Evolutionary conservation across 2,113 vertebrate species (phyloP).

Genomic region (Strix aluco): DNA sequence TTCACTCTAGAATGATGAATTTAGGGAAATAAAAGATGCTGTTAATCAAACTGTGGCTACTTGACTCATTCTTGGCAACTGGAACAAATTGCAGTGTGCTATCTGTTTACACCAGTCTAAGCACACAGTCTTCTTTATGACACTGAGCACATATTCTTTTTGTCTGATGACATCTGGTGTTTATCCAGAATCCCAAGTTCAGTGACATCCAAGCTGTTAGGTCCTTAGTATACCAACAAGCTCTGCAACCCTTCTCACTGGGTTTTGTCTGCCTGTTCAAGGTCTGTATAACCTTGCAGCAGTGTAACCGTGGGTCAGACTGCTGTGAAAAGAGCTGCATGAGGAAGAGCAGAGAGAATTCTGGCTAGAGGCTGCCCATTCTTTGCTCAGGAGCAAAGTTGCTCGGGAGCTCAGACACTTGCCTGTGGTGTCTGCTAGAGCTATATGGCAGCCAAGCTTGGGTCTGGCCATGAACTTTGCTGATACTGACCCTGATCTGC

Average conservation of each 20-base stretch:
- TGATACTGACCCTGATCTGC: neutral
- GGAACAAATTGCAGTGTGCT: neutral
- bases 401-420: neutral
- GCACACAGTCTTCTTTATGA: neutral
- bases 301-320: neutral
- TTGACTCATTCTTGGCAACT: neutral
- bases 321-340: neutral
- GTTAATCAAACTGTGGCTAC: neutral
- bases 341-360: neutral
- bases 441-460: neutral
- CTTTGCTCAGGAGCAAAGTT: neutral
- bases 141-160: neutral
- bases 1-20: neutral
- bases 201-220: neutral
- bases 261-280: neutral
- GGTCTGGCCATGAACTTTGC: neutral
- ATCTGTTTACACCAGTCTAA: neutral
- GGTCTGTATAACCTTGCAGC: neutral
- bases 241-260: neutral
- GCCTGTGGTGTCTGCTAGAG: neutral
- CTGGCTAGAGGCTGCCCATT: neutral
- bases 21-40: neutral
- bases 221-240: neutral
- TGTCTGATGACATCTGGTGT: neutral
- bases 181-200: neutral